Base-by-base conservation (phyloP, 2,113 vertebrate genomes). In the Herpailurus yagouaroundi region DNA sequence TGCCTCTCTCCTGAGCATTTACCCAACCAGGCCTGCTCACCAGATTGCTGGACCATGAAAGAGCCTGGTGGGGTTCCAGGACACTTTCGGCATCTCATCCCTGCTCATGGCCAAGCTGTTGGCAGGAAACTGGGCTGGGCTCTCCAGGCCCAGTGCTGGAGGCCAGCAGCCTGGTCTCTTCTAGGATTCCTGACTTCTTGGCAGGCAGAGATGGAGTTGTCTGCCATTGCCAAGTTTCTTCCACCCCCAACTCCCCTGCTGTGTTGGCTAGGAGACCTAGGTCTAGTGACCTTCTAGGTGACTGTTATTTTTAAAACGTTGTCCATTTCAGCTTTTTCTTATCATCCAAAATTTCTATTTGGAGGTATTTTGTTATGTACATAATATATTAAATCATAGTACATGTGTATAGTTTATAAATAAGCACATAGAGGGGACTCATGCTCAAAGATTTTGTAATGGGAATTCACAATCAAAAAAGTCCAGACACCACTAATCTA, bases 51-150 rank as follows among this genome's bases (percentile, higher is more conserved):
- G 92, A n/a, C 14, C 3, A 9, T 18, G 86, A 76, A 60, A 80
- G 83, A 81, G 63, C 25, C 71, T 97, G 83, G 86, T n/a, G 50
- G 33, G 73, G 4, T 69, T 79, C 96, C 97, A 96, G 89, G 41
- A 89, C 4, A 14, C 83, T 97, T 91, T 63, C 84, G 90, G 92
- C 94, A 96, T 95, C 94, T 95, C 33, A 3, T 48, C 69, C 33
- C 27, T 25, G 52, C 91, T 93, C n/a, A 41, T 41, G 21, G 71
- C 36, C 48, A 83, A 88, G 68, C 45, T 69, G 82, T 90, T 98
- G 97, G 97, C 96, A 95, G 87, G 55, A 96, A 82, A 71, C 10
- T 8, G 1, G 14, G 73, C 63, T 73, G 66, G 41, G 92, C 31
- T 38, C 60, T 95, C 92, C 97, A 93, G 77, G 77, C 13, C 63